phyloP scores from a whole-genome alignment of 2,113 vertebrate genomes.

The Neopipo cinnamomea region DNA sequence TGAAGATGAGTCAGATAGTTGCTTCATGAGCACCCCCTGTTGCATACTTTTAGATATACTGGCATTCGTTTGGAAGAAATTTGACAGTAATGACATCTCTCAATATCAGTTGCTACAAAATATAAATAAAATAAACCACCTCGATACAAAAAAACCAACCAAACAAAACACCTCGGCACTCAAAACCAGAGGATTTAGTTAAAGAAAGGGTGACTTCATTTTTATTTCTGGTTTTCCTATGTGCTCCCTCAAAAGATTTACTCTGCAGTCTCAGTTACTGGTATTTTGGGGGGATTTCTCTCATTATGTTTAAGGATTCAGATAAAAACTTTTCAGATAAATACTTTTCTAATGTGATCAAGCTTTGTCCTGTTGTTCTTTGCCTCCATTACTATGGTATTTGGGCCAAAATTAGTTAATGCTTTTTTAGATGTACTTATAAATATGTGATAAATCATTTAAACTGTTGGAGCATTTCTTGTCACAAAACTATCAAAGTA shows the following conservation, averaged over 20 bases:
- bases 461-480: background rate
- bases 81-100: background rate
- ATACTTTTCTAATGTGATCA: background rate
- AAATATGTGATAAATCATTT: background rate
- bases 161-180: background rate
- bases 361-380: background rate
- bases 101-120: background rate
- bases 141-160: background rate
- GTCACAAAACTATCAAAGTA: background rate
- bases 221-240: background rate
- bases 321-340: too few relatives aligned
- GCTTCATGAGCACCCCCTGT: background rate
- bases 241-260: background rate
- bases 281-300: background rate
- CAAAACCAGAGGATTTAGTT: fast-evolving
- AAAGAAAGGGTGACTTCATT: background rate
- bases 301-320: background rate
- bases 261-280: background rate
- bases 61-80: background rate
- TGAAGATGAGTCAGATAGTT: background rate
- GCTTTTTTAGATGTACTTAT: background rate
- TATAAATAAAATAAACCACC: background rate
- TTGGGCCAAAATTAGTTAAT: background rate
- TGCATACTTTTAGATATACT: background rate
- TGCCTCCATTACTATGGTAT: background rate